Base-by-base conservation (phyloP, 2,113 vertebrate species). In the Onychorhynchus coronatus region DNA sequence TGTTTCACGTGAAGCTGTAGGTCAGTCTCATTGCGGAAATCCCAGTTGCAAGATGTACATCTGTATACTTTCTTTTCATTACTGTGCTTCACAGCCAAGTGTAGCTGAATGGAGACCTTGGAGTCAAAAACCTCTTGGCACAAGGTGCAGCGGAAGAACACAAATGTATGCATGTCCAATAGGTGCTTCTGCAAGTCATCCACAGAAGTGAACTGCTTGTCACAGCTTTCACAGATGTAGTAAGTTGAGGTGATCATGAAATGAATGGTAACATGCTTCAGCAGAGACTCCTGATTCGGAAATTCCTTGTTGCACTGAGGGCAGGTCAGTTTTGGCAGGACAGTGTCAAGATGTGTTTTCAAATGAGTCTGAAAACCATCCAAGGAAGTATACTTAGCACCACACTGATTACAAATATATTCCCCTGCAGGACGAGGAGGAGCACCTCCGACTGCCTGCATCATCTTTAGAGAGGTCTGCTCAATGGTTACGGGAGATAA, bases 271-370 rank as follows among this genome's bases (percentile, higher is more conserved):
- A 99, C 99, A 8, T 99, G 99, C 98, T 99, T 99, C 91, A 99
- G 97, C 96, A 99, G 97, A 77, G 99, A 99, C 93, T 99, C 99
- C 73, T 99, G 99, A 96, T 99, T 99, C 65, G 99, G 99, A 96
- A 99, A 99, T 89, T 99, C 99, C 97, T 99, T 99, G 99, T 99
- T 99, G 98, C 99, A 99, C 97, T 99, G 99, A 56, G 99, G 99
- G 89, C 99, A 99, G 81, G 99, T 99, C 96, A 99, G 96, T 90
- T 99, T 99, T 16, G 99, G 99, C 91, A 99, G 98, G 86, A 99
- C 98, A 44, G 98, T 98, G 93, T 99, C 99, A 39, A 99, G 98
- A 83, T 99, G 99, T 55, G 99, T 99, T 98, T 99, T 99, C 79
- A 99, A 98, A 96, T 99, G 99, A 92, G 99, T 99, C 98, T 99